phyloP scores from a whole-genome alignment of 2,888 invertebrate genomes.

The Tinea semifulvella region DNA sequence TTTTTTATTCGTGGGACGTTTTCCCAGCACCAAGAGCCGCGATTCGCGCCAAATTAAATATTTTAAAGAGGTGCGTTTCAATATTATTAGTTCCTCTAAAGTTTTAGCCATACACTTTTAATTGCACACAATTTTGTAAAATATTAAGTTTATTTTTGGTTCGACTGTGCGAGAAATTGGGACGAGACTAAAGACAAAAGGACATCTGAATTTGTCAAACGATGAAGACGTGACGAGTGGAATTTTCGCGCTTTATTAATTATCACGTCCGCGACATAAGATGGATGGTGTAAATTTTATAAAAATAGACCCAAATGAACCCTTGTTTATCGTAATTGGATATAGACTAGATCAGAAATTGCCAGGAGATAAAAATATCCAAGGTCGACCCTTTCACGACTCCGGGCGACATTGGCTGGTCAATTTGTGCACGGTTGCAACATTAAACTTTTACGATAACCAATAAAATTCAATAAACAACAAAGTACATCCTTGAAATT shows the following conservation, averaged over 20 bases:
- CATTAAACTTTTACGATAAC: too few species aligned
- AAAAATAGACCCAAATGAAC: conserved; percentile 6
- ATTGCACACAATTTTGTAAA: neutral
- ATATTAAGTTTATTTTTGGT: neutral
- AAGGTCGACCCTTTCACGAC: too few species aligned
- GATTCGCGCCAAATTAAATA: conserved; percentile 45
- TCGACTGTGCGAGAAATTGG: conserved; percentile 1
- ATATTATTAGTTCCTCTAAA: conserved; percentile 42
- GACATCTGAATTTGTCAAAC: neutral
- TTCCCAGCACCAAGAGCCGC: conserved; percentile 36
- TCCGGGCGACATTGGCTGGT: too few species aligned
- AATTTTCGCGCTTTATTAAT: conserved; percentile 4
- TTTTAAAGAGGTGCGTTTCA: conserved; percentile 39
- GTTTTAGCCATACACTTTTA: conserved; percentile 38
- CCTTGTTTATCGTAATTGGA: too few species aligned
- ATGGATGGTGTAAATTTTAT: conserved; percentile 5
- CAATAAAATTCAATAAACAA: too few species aligned
- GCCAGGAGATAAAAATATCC: too few species aligned
- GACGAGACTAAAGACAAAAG: neutral
- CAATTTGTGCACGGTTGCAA: too few species aligned
- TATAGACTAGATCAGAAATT: too few species aligned
- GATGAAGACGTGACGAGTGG: conserved; percentile 2
- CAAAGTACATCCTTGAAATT: too few species aligned
- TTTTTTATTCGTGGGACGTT: conserved; percentile 46
- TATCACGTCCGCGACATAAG: conserved; percentile 8